Conservation (phyloP, 1,140 invertebrate genomes). For the Mizuhopecten yessoensis region DNA sequence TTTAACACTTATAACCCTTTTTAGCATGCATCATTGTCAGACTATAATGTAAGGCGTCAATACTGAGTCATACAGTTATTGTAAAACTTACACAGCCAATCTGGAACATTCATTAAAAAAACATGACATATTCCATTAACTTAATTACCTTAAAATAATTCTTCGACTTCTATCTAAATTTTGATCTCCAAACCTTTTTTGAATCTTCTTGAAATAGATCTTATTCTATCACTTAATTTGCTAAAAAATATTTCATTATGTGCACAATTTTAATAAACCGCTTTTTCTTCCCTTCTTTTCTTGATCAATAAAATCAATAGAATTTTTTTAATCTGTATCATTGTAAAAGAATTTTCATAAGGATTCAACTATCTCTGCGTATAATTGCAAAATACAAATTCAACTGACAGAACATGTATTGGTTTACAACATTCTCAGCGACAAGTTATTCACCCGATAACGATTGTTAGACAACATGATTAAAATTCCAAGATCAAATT, state of each 20-base stretch:
- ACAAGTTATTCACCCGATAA: neutral
- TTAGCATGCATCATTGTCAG: neutral
- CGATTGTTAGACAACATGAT: neutral
- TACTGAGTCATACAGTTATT: neutral
- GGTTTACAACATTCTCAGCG: neutral
- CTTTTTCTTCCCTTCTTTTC: no score
- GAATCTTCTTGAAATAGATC: no score
- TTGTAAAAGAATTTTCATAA: no score
- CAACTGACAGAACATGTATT: neutral
- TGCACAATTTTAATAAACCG: no score
- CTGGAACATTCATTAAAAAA: neutral
- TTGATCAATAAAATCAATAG: no score
- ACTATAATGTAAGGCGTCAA: no score
- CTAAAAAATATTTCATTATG: no score
- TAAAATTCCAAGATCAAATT: neutral
- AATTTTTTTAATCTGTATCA: no score
- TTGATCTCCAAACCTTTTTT: neutral
- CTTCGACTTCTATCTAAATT: neutral
- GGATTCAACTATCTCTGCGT: no score
- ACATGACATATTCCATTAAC: neutral
- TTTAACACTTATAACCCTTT: neutral
- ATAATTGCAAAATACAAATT: no score
- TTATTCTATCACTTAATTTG: no score
- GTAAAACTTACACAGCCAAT: neutral
- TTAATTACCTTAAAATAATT: neutral